Evolutionary conservation across 2,113 vertebrate species (phyloP).

Genomic region (Castor canadensis): DNA sequence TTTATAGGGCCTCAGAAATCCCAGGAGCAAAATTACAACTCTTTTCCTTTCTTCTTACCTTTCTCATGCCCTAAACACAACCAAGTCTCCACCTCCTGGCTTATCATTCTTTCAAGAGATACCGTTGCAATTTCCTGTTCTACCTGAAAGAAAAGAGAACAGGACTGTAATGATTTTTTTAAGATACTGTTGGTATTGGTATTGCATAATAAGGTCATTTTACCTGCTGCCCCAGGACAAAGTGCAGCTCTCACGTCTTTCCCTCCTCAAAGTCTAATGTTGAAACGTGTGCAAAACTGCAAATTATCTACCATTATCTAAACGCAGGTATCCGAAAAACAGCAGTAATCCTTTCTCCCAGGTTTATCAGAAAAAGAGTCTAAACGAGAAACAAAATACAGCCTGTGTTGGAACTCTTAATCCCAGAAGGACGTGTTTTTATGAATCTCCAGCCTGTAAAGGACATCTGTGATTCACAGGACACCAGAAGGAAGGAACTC

Average conservation of each 20-base stretch:
- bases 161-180: not conserved
- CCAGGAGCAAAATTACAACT: not conserved
- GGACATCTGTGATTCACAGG: not conserved
- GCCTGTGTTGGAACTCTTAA: not conserved
- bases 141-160: not conserved
- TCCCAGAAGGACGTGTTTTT: not conserved
- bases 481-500: constrained; percentile 17
- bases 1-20: not conserved
- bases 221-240: not conserved
- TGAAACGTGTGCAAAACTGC: constrained; percentile 62
- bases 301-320: constrained; percentile 76
- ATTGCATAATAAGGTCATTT: not conserved
- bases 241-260: not conserved
- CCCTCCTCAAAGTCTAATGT: not conserved
- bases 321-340: constrained; percentile 63
- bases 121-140: not conserved
- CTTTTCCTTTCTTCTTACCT: constrained; percentile 35
- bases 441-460: not conserved
- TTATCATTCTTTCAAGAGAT: not conserved
- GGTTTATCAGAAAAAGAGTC: constrained; percentile 38
- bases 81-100: not conserved
- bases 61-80: not conserved
- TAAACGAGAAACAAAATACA: constrained; percentile 50
- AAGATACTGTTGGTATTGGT: not conserved
- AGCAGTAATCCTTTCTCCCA: constrained; percentile 56